Base-by-base conservation (phyloP, 2,797 vertebrate species). In the Phyllotis vaccarum region DNA sequence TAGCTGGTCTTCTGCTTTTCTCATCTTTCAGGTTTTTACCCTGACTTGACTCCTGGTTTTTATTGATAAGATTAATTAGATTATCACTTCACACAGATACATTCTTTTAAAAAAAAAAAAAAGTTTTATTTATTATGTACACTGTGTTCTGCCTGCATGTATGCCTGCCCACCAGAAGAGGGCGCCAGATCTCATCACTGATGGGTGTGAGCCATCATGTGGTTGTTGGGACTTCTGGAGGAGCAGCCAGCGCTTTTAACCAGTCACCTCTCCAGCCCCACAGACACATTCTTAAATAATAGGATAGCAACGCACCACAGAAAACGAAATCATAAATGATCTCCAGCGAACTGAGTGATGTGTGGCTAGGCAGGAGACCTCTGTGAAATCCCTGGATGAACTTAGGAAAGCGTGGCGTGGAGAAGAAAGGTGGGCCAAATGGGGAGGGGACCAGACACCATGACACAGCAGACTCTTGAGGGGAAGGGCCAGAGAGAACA, bases 291-390 rank as follows among this genome's bases (percentile, higher is more conserved):
- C 64, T 29, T 66, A 74, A 60, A 21, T 22, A 22, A 62, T 3
- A n/a, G 68, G 58, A 37, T 12, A 40, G 12, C 14, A 34, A 11
- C 21, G 1, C 1, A 5, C 27, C 6, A 49, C 22, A 56, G 81
- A 81, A 60, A 58, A 31, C 22, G 7, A 8, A 7, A 27, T 37
- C 5, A 0, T 0, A 12, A 34, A 56, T 60, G 66, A 19, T 8
- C 52, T 6, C 3, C 64, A 3, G 4, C 3, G 2, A 56, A 3
- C 19, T 2, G 24, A 58, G 43, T 43, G 34, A 4, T 0, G 0
- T 2, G n/a, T 16, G 37, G n/a, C 82, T 27, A 2, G 34, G 54
- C 58, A 21, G 22, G 24, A 74, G 43, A 22, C 5, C 29, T 1
- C 31, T 0, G 8, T 4, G 3, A 22, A 0, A 43, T 19, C 86